Evolutionary conservation across 1,140 invertebrate genomes (phyloP).

Genomic region (Calephelis nemesis): DNA sequence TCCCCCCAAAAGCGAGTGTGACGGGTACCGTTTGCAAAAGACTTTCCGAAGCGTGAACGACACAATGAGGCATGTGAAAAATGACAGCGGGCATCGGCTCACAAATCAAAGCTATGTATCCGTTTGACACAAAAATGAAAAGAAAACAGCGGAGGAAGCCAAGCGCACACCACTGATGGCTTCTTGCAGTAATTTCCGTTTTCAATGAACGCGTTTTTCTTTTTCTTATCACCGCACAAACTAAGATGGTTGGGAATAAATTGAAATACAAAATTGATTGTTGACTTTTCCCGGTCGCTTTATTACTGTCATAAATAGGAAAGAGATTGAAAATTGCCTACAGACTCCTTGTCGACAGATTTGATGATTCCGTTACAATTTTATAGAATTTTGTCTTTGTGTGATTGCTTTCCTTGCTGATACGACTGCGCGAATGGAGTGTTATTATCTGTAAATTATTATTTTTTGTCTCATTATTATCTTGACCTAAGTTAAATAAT

Average conservation of each 20-base stretch:
- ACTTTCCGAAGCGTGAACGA: constrained; percentile 46
- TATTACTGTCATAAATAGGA: constrained; percentile 78
- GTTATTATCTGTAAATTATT: neutral
- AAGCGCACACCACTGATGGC: constrained; percentile 74
- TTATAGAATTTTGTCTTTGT: constrained; percentile 42
- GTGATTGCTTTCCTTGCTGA: constrained; percentile 23
- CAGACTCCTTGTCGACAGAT: constrained; percentile 51
- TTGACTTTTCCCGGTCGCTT: constrained; percentile 77
- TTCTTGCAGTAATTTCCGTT: constrained; percentile 80
- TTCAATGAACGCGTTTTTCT: constrained; percentile 77
- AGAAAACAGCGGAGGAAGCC: constrained; percentile 58
- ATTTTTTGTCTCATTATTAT: neutral
- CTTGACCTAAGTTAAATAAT: neutral
- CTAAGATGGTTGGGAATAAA: constrained; percentile 78
- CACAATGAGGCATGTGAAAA: constrained; percentile 65
- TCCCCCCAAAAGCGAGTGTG: constrained; percentile 43
- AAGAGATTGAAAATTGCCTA: constrained; percentile 77
- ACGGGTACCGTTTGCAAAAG: constrained; percentile 42
- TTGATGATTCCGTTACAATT: constrained; percentile 57
- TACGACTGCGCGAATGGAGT: neutral
- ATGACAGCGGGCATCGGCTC: constrained; percentile 51
- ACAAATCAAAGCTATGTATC: constrained; percentile 69
- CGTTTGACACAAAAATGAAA: constrained; percentile 48
- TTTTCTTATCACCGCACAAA: constrained; percentile 76
- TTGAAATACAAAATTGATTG: constrained; percentile 80